Evolutionary conservation across 2,113 vertebrate genomes (phyloP), one percentile per base, ranked within the genome.

Genomic region (Chloroceryle aenea): DNA sequence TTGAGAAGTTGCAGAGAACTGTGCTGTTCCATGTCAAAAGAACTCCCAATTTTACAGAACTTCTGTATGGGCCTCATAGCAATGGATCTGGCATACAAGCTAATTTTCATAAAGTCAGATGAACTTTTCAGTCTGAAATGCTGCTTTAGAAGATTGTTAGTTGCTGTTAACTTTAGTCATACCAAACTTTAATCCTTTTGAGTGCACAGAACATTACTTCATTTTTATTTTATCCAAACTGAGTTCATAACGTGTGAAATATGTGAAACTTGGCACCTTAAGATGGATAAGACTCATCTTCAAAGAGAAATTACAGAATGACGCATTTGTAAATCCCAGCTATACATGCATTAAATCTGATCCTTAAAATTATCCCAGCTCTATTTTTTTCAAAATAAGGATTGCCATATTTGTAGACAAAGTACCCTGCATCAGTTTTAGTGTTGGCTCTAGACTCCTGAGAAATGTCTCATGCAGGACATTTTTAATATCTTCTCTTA

Each of bases 281-380:
- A 72, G 73, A 82, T 92, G 91, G 29, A 32, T 48, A 89, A 89
- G 61, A 72, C 86, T 96, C 85, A 84, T 94, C 93, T 95, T 95
- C 96, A 95, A 96, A 97, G 93, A 86, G 91, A 80, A 90, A 90
- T 75, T 88, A 22, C 50, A 93, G 62, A 93, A 77, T 96, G 90
- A 96, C 40, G 43, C 74, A 85, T 67, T 93, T 96, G 52, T 91
- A 96, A 96, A 94, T 96, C 82, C 85, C 55, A 84, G 79, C 52
- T 87, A 59, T 81, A 64, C 42, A 43, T 55, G 45, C 72, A 88
- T 94, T 93, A 80, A 52, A 85, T 93, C 91, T 95, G 85, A 96
- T 93, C 90, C 92, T 90, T 86, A 63, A 55, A 84, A 74, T 85
- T 83, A 71, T 77, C 62, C 0, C 8, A 73, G 67, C n/a, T 58